A percentile compares a stretch with the other conserved stretches of the same genome.
Evolutionary conservation across 2,797 vertebrate species (phyloP).

Genomic region (Protosalanx chinensis): DNA sequence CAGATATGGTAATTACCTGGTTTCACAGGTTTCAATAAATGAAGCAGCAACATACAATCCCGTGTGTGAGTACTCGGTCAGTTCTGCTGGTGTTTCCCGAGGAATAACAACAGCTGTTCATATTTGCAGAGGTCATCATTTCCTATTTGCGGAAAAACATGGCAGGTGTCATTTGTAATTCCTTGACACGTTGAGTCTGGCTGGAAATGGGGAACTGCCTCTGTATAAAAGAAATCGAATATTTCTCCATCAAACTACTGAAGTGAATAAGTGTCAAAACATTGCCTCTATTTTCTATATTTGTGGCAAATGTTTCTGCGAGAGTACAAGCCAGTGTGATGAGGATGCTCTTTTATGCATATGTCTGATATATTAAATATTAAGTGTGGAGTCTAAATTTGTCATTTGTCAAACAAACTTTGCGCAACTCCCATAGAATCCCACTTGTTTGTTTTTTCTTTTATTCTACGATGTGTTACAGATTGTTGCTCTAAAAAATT

Average conservation of each 20-base stretch:
- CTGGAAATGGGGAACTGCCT: conserved; percentile 33
- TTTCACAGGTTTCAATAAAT: conserved; percentile 23
- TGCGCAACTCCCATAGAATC: too few species aligned
- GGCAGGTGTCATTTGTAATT: conserved; percentile 59
- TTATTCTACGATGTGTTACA: too few species aligned
- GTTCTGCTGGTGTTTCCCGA: conserved; percentile 28
- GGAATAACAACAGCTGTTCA: conserved; percentile 50
- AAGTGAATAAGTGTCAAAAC: conserved; percentile 43
- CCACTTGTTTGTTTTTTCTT: too few species aligned
- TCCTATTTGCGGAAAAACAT: conserved; percentile 47
- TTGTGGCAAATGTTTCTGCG: conserved; percentile 45
- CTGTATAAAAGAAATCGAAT: conserved; percentile 43
- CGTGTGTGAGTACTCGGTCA: neutral
- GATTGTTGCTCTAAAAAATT: too few species aligned
- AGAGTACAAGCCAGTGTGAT: conserved; percentile 42
- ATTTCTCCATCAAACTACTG: conserved; percentile 25
- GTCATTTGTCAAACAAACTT: conserved; percentile 20
- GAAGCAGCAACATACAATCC: conserved; percentile 29
- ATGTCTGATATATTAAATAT: conserved; percentile 52
- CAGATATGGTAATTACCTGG: conserved; percentile 38
- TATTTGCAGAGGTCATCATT: conserved; percentile 52
- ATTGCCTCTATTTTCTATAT: conserved; percentile 36
- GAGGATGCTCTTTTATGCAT: conserved; percentile 44
- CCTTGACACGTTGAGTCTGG: conserved; percentile 46
- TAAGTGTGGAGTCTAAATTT: conserved; percentile 35